Percentiles rank a stretch among this genome's conserved stretches.
Evolutionary conservation across 2,113 vertebrate genomes (phyloP).

Genomic region (Vulpes vulpes): DNA sequence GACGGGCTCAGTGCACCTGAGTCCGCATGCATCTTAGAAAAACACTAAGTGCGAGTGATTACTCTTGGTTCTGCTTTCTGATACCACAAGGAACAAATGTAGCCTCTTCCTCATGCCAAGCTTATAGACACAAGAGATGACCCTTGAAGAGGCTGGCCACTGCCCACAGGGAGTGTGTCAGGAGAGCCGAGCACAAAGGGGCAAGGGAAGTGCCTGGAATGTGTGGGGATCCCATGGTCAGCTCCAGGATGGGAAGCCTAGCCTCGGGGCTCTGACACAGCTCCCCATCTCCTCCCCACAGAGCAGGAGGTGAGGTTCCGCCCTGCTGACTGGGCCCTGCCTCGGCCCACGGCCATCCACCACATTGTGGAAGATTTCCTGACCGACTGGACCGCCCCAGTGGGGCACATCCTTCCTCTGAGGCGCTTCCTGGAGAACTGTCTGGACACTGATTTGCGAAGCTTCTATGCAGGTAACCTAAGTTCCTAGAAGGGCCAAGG

Average conservation of each 20-base stretch:
- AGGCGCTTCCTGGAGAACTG: slow-evolving; percentile 97
- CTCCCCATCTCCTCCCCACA: slow-evolving; percentile 76
- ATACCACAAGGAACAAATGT: neutral
- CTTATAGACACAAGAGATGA: neutral
- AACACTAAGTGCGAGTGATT: too few species aligned
- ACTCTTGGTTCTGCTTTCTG: neutral
- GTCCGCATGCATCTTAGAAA: neutral
- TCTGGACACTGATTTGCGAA: slow-evolving; percentile 93
- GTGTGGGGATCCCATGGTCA: rapidly evolving
- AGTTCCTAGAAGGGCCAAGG: neutral
- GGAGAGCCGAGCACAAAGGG: neutral
- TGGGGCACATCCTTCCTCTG: slow-evolving; percentile 95
- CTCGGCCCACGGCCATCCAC: slow-evolving; percentile 93
- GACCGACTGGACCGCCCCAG: slow-evolving; percentile 95
- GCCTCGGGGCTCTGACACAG: rapidly evolving
- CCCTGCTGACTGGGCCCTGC: slow-evolving; percentile 93
- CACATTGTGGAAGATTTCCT: slow-evolving; percentile 98
- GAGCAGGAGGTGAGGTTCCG: slow-evolving; percentile 93
- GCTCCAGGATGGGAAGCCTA: too few species aligned
- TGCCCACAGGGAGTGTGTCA: neutral
- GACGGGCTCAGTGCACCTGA: neutral
- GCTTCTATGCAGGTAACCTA: slow-evolving; percentile 95
- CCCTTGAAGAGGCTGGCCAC: neutral
- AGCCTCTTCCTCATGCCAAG: neutral
- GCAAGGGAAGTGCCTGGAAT: neutral